Conservation (phyloP, 2,797 vertebrate species). For the Takifugu rubripes region DNA sequence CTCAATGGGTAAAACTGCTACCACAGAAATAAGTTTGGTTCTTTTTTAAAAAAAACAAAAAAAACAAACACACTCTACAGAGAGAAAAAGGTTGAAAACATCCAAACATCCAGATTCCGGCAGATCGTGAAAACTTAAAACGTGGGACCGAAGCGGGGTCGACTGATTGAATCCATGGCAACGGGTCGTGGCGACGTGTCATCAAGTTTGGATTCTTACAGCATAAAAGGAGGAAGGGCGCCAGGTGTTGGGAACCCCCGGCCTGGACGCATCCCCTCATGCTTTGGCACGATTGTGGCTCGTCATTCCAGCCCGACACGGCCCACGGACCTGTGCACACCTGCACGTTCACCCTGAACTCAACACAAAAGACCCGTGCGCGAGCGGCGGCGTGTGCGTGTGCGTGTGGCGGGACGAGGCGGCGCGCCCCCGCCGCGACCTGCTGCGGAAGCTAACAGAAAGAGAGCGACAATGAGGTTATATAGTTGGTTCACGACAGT, state of each 20-base stretch:
- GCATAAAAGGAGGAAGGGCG: not conserved
- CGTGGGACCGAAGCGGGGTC: too few relatives aligned
- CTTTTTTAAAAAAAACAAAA: not conserved
- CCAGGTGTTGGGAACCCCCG: constrained; percentile 28
- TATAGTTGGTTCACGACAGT: constrained; percentile 83
- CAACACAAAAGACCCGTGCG: constrained; percentile 55
- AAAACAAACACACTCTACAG: not conserved
- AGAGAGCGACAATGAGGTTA: constrained; percentile 82
- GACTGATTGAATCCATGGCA: not conserved
- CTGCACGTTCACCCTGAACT: constrained; percentile 54
- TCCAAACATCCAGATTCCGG: too few relatives aligned
- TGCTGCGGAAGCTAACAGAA: constrained; percentile 69
- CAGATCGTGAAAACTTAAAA: too few relatives aligned
- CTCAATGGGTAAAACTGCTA: too few relatives aligned
- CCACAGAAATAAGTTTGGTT: too few relatives aligned
- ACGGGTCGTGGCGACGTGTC: not conserved
- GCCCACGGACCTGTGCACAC: constrained; percentile 35
- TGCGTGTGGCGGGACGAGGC: constrained; percentile 70
- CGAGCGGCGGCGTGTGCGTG: constrained; percentile 50
- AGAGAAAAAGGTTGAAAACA: not conserved
- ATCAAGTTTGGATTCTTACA: not conserved
- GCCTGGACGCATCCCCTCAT: constrained; percentile 27
- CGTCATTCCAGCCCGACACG: constrained; percentile 41
- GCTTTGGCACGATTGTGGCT: constrained; percentile 68
- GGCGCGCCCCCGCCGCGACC: constrained; percentile 73